These are phyloP conservation scores for Anastrepha ludens DNA, from an alignment of 1,140 invertebrate species.

Conservation along the genomic window DNA sequence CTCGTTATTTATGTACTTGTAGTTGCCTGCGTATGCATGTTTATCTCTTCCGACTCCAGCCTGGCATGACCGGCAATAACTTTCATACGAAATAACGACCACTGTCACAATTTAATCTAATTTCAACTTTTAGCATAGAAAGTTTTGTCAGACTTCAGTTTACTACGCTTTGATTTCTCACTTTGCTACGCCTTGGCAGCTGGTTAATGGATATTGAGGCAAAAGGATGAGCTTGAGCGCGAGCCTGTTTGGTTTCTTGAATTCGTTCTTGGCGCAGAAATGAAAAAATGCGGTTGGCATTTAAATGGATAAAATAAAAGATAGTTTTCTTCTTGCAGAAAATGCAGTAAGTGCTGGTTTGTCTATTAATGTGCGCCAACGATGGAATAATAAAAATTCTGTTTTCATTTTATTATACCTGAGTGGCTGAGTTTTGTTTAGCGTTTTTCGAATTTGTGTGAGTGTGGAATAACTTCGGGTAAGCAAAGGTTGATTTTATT, in stretches of 20 bases:
- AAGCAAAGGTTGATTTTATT: too few relatives aligned
- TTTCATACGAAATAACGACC: slow-evolving; percentile 24
- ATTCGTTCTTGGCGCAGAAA: background rate
- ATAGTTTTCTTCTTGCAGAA: background rate
- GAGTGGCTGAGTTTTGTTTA: too few relatives aligned
- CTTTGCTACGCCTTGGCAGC: background rate
- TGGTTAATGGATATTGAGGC: background rate
- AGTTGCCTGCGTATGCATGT: background rate
- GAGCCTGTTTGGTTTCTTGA: background rate
- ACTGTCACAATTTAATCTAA: slow-evolving; percentile 50
- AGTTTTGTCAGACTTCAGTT: slow-evolving; percentile 41
- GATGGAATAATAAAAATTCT: too few relatives aligned
- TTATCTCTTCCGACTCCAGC: slow-evolving; percentile 24
- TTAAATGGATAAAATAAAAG: background rate
- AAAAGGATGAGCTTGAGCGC: background rate
- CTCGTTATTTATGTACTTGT: background rate
- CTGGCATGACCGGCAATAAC: slow-evolving; percentile 10
- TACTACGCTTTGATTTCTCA: slow-evolving; percentile 35
- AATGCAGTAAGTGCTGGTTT: too few relatives aligned
- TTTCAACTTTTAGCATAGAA: slow-evolving; percentile 50
- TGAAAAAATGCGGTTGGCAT: background rate
- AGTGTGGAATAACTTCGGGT: too few relatives aligned
- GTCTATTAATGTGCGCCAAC: too few relatives aligned
- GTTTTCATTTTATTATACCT: too few relatives aligned
- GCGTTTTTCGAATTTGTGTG: too few relatives aligned